These are phyloP conservation scores for Salarias fasciatus DNA, from an alignment of 2,797 vertebrate genomes.

Conservation along the genomic window DNA sequence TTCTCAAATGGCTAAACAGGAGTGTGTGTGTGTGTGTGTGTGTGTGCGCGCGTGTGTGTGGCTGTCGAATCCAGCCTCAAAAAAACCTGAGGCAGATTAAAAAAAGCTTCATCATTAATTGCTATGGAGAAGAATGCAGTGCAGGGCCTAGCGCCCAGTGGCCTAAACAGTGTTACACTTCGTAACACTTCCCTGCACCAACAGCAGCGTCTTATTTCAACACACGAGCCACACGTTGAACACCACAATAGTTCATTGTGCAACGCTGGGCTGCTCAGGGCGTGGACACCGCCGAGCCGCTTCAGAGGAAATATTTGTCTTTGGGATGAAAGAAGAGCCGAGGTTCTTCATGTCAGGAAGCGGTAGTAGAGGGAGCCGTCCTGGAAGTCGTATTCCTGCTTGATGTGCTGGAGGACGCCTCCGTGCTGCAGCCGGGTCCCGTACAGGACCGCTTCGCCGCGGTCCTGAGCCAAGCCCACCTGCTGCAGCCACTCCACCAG, in stretches of 20 bases:
- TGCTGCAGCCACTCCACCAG: constrained; percentile 94
- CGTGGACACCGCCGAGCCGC: not conserved
- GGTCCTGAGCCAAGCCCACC: constrained; percentile 90
- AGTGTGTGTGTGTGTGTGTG: no score
- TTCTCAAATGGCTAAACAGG: no score
- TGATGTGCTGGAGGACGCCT: constrained; percentile 89
- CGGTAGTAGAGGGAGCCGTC: constrained; percentile 89
- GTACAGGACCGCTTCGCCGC: constrained; percentile 89
- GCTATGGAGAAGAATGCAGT: no score
- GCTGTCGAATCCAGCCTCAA: no score
- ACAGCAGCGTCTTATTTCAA: not conserved
- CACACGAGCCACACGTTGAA: not conserved
- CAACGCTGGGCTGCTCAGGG: not conserved
- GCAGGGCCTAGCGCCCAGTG: no score
- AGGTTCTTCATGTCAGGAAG: constrained; percentile 72
- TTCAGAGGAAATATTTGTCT: no score
- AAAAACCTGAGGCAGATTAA: no score
- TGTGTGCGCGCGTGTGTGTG: no score
- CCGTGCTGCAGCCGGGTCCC: constrained; percentile 89
- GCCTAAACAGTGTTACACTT: no score
- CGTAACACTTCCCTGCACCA: not conserved
- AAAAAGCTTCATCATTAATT: no score
- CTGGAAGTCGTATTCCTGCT: constrained; percentile 87
- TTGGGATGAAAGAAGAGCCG: constrained; percentile 1
- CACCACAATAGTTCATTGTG: not conserved